Conservation (phyloP, 2,797 vertebrate genomes). For the Yasuhikotakia modesta region DNA sequence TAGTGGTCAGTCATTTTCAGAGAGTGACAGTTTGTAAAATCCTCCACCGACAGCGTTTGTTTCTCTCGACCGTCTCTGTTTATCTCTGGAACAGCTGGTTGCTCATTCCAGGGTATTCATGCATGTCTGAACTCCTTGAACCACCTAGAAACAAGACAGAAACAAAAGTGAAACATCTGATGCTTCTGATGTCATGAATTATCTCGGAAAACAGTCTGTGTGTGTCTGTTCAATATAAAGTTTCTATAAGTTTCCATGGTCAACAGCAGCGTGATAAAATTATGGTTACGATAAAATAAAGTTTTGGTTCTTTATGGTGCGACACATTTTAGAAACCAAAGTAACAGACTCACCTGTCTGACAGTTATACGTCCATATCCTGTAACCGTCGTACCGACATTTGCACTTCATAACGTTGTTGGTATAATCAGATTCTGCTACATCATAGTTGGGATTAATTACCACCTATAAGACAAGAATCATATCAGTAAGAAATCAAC, state of each 20-base stretch:
- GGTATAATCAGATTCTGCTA: constrained; percentile 91
- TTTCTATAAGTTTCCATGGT: no score
- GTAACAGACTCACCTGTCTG: constrained; percentile 81
- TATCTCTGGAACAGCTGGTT: constrained; percentile 86
- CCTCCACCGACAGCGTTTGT: constrained; percentile 31
- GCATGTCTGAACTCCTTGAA: constrained; percentile 86
- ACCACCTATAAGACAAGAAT: constrained; percentile 75
- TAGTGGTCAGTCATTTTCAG: constrained; percentile 39
- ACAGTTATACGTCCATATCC: constrained; percentile 95
- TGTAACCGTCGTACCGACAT: constrained; percentile 85
- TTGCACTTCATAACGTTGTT: constrained; percentile 95
- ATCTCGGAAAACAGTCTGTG: no score
- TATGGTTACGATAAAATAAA: no score
- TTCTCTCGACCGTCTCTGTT: constrained; percentile 53
- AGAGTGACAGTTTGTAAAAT: constrained; percentile 9
- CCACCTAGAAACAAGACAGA: constrained; percentile 77
- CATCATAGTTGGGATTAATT: constrained; percentile 94
- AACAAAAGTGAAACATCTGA: neutral
- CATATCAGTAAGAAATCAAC: neutral
- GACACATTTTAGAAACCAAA: neutral
- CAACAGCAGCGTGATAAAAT: no score
- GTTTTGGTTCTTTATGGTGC: no score
- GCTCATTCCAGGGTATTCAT: constrained; percentile 82
- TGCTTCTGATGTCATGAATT: no score
- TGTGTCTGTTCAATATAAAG: no score